Percentiles rank a stretch among this genome's conserved stretches.
Evolutionary conservation across 2,888 invertebrate genomes (phyloP).

Genomic region (Eupithecia exiguata): DNA sequence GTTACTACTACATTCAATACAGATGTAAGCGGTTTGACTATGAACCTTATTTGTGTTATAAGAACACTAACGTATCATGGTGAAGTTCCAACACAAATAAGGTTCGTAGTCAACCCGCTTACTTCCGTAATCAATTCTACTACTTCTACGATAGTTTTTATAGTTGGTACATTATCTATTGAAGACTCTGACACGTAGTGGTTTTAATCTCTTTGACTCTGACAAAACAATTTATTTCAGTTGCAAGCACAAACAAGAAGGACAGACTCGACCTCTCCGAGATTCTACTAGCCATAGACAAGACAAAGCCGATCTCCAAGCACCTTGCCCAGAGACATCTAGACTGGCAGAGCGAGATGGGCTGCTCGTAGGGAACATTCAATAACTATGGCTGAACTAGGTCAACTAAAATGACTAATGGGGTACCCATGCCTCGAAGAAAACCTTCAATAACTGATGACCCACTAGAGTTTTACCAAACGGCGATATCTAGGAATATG

Average conservation of each 20-base stretch:
- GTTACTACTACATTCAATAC: no score
- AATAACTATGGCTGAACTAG: background rate
- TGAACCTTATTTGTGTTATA: no score
- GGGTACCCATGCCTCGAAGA: background rate
- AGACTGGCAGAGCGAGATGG: constrained; percentile 86
- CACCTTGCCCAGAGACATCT: constrained; percentile 82
- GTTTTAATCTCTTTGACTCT: no score
- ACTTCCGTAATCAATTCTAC: no score
- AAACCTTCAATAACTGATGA: background rate
- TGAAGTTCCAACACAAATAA: no score
- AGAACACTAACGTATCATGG: no score
- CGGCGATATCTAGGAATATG: background rate
- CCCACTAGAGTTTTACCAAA: background rate
- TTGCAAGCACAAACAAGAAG: constrained; percentile 61
- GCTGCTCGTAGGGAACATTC: constrained; percentile 68
- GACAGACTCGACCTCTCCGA: constrained; percentile 71
- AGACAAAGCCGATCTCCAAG: constrained; percentile 84
- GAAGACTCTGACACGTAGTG: no score
- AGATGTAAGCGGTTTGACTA: no score
- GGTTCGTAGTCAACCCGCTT: no score
- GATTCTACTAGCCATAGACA: constrained; percentile 79
- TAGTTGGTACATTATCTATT: no score
- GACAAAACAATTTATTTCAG: constrained; percentile 42
- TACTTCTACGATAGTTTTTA: no score
- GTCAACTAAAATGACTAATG: background rate